Evolutionary conservation across 2,888 invertebrate species (phyloP).

Genomic region (Eumerus sabulonum): DNA sequence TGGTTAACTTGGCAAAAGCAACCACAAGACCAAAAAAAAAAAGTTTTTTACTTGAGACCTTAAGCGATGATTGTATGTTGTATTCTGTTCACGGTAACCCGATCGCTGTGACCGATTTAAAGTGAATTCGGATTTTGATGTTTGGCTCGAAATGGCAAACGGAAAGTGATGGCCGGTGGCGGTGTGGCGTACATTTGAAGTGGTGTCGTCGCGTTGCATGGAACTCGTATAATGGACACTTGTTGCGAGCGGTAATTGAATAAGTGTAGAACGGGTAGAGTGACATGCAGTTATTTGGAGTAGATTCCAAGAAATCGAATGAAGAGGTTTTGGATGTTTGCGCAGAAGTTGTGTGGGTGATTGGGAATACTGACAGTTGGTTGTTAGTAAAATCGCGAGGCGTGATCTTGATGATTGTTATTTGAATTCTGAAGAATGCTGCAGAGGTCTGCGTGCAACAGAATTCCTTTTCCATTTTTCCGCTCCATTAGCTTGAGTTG

Average conservation of each 20-base stretch:
- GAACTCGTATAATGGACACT: slow-evolving; percentile 35
- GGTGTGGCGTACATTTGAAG: slow-evolving; percentile 4
- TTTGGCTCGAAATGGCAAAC: slow-evolving; percentile 2
- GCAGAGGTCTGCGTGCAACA: too few species aligned
- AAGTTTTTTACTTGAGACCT: slow-evolving; percentile 49
- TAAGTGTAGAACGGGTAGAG: slow-evolving; percentile 32
- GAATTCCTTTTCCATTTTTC: too few species aligned
- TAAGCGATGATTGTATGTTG: slow-evolving; percentile 49
- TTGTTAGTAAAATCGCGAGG: too few species aligned
- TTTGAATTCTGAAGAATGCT: too few species aligned
- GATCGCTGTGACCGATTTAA: slow-evolving; percentile 65
- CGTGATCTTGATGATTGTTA: too few species aligned
- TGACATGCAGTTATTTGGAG: slow-evolving; percentile 28
- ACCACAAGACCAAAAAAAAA: slow-evolving; percentile 28
- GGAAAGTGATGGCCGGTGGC: slow-evolving; percentile 6
- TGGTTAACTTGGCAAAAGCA: slow-evolving; percentile 31
- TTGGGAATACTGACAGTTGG: neutral
- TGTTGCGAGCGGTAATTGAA: slow-evolving; percentile 41
- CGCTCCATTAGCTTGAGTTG: too few species aligned
- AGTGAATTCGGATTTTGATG: slow-evolving; percentile 51
- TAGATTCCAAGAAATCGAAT: slow-evolving; percentile 38
- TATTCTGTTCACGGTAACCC: slow-evolving; percentile 64
- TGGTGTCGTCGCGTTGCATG: slow-evolving; percentile 56
- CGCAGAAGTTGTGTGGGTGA: slow-evolving; percentile 13
- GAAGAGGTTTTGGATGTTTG: slow-evolving; percentile 12